Evolutionary conservation across 2,797 vertebrate species (phyloP).

Genomic region (Cuculus canorus): DNA sequence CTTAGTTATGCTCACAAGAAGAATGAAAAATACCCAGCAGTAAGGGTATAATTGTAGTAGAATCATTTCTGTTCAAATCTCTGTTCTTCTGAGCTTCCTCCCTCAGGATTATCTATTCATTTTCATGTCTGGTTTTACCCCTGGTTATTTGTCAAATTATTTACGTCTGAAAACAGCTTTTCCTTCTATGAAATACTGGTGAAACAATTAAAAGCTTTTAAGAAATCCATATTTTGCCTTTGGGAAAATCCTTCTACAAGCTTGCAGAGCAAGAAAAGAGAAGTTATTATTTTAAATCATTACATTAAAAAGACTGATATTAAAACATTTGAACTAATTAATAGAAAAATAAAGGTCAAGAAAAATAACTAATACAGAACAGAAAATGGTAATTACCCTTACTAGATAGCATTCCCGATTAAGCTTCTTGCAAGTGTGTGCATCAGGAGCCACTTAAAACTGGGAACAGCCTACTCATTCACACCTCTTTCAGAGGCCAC

Average conservation of each 20-base stretch:
- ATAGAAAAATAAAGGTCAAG: background rate
- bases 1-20: background rate
- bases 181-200: background rate
- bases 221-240: background rate
- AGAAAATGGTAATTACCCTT: background rate
- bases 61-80: background rate
- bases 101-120: background rate
- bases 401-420: background rate
- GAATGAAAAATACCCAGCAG: background rate
- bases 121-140: background rate
- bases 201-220: constrained; percentile 31
- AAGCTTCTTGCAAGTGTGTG: background rate
- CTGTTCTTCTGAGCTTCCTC: background rate
- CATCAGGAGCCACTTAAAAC: background rate
- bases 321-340: background rate
- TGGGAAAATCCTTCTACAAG: background rate
- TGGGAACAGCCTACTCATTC: background rate
- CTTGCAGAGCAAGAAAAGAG: background rate
- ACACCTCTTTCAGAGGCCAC: background rate
- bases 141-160: constrained; percentile 24
- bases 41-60: background rate
- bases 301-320: background rate
- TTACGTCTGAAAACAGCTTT: background rate
- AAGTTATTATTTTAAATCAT: background rate
- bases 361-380: background rate